phyloP scores from a whole-genome alignment of 2,797 vertebrate species.

The Chelonia mydas region DNA sequence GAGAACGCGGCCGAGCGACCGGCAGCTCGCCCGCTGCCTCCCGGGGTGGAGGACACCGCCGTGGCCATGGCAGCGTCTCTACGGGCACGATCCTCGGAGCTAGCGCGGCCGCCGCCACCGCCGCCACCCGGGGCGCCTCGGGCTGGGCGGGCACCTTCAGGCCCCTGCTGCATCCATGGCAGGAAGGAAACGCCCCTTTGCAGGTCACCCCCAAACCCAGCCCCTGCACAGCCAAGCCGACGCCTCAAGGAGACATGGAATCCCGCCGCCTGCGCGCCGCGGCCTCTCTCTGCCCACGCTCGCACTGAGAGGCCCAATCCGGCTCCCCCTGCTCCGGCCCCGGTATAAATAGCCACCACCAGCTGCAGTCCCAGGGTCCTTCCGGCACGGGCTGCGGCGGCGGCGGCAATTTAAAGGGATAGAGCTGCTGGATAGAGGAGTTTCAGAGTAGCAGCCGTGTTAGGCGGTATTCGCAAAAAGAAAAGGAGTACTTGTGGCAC shows the following conservation, averaged over 20 bases:
- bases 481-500: no score
- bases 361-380: conserved; percentile 24
- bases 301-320: not conserved
- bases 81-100: not conserved
- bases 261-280: not conserved
- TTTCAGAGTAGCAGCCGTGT: no score
- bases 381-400: not conserved
- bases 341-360: conserved; percentile 58
- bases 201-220: not conserved
- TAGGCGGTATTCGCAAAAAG: no score
- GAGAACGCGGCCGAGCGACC: not conserved
- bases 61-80: conserved; percentile 28
- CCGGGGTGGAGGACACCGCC: not conserved
- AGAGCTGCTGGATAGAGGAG: not conserved
- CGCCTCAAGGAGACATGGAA: no score
- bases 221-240: not conserved
- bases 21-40: not conserved
- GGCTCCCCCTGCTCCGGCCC: not conserved
- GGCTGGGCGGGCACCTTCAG: not conserved
- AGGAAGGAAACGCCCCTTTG: not conserved
- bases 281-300: no score
- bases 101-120: not conserved
- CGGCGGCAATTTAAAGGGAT: not conserved
- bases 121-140: not conserved
- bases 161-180: not conserved